phyloP scores from a whole-genome alignment of 2,113 vertebrate species.

The Lepisosteus osseus region DNA sequence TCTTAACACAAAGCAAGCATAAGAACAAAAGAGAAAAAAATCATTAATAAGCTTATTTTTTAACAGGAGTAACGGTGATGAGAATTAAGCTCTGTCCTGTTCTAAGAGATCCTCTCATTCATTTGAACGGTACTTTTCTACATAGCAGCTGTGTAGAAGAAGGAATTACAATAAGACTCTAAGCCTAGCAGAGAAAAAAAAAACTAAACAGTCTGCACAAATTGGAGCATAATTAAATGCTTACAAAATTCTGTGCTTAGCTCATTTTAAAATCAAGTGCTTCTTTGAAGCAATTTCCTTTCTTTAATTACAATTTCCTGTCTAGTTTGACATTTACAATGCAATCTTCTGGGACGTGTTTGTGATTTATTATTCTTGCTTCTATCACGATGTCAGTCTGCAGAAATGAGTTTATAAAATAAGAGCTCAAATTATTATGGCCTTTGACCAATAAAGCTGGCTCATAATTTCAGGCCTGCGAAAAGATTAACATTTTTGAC shows the following conservation, averaged over 20 bases:
- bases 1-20: neutral
- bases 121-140: conserved; percentile 34
- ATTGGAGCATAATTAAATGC: conserved; percentile 91
- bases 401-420: conserved; percentile 94
- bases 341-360: conserved; percentile 90
- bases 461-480: conserved; percentile 84
- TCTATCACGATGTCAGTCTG: conserved; percentile 85
- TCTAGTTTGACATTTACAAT: conserved; percentile 92
- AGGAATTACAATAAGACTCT: conserved; percentile 40
- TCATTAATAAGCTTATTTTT: conserved; percentile 31
- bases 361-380: conserved; percentile 95
- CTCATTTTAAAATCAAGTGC: conserved; percentile 92
- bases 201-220: conserved; percentile 78
- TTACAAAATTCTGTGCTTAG: conserved; percentile 86
- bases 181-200: conserved; percentile 51
- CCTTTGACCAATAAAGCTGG: conserved; percentile 90
- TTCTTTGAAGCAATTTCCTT: conserved; percentile 94
- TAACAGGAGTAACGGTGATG: conserved; percentile 22
- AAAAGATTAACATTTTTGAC: conserved; percentile 90
- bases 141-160: conserved; percentile 29
- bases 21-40: conserved; percentile 19
- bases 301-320: conserved; percentile 98
- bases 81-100: conserved; percentile 32
- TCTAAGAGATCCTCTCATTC: conserved; percentile 21
- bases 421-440: conserved; percentile 90